Conservation (phyloP, 2,888 invertebrate species). For the Heterodera filipjevi region DNA sequence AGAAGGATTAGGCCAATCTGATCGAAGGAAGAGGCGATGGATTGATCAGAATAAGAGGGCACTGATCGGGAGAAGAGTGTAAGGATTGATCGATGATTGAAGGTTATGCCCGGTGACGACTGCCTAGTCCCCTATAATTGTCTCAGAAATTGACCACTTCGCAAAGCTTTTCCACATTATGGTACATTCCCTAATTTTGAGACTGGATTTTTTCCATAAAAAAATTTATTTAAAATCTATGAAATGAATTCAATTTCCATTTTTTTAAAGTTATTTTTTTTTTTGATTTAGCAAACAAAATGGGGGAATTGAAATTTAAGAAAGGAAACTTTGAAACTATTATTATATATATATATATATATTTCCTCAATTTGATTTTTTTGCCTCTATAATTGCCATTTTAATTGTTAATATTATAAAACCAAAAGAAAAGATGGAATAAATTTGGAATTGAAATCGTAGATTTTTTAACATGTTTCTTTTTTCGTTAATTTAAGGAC, state of each 20-base stretch:
- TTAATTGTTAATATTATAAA: too few species aligned
- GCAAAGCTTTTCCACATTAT: neutral
- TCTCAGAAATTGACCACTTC: neutral
- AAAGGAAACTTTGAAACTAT: too few species aligned
- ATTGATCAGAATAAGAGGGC: neutral
- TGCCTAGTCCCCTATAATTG: conserved; percentile 1
- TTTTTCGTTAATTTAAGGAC: too few species aligned
- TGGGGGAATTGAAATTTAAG: too few species aligned
- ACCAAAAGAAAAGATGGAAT: too few species aligned
- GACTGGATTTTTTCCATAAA: conserved; percentile 7
- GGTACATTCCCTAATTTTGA: neutral
- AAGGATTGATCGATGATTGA: neutral
- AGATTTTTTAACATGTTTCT: too few species aligned
- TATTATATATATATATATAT: too few species aligned
- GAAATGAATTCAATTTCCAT: too few species aligned
- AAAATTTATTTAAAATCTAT: too few species aligned
- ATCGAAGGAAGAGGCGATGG: neutral
- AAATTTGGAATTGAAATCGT: too few species aligned
- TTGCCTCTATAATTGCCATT: neutral
- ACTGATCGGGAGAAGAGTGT: neutral
- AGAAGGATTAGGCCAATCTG: neutral
- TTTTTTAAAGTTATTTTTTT: neutral
- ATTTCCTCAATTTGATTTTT: too few species aligned
- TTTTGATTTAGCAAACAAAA: too few species aligned
- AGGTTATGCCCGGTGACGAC: neutral